Percentiles rank a stretch among this genome's conserved stretches.
These are phyloP conservation scores for Blera fallax DNA, from an alignment of 2,888 invertebrate species.

Conservation along the genomic window DNA sequence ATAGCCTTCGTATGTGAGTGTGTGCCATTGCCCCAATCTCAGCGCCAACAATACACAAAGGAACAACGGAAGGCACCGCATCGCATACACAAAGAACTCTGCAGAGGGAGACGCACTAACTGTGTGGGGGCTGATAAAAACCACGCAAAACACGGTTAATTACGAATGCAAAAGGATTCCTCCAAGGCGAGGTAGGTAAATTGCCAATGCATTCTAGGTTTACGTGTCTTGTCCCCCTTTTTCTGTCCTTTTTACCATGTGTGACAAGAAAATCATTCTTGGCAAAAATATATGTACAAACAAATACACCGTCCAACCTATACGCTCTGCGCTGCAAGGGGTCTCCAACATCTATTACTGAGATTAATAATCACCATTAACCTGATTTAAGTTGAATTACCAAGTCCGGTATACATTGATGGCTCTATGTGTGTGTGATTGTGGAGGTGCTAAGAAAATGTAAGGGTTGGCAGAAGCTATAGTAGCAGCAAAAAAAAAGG, in stretches of 20 bases:
- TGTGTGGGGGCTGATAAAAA: background rate
- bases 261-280: background rate
- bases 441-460: background rate
- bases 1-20: background rate
- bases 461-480: background rate
- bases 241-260: background rate
- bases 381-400: constrained; percentile 66
- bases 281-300: background rate
- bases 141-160: constrained; percentile 14
- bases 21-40: constrained; percentile 5
- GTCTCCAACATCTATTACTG: constrained; percentile 13
- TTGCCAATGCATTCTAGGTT: background rate
- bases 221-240: background rate
- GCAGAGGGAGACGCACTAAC: background rate
- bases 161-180: constrained; percentile 22
- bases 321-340: background rate
- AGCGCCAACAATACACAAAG: background rate
- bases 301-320: background rate
- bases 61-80: constrained; percentile 2
- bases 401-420: constrained; percentile 2
- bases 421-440: background rate
- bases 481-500: background rate
- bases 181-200: constrained; percentile 8
- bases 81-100: background rate
- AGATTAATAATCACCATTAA: constrained; percentile 66